Conservation (phyloP, 2,797 vertebrate species). For the Benthosema pterotum region DNA sequence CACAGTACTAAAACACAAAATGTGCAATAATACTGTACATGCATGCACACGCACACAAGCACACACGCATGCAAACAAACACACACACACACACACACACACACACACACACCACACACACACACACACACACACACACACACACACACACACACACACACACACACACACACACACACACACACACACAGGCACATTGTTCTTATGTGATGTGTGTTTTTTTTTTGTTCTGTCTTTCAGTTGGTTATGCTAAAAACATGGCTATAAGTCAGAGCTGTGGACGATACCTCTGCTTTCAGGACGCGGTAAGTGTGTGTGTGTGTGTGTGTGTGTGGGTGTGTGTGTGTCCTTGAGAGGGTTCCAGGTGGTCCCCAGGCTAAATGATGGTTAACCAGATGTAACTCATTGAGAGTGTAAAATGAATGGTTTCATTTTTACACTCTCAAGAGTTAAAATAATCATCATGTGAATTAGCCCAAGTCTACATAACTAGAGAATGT, state of each 20-base stretch:
- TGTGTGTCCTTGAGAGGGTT: too few relatives aligned
- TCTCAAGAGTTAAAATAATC: too few relatives aligned
- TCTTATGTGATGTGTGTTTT: constrained; percentile 61
- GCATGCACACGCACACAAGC: too few relatives aligned
- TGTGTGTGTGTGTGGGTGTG: constrained; percentile 22
- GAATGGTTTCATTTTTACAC: too few relatives aligned
- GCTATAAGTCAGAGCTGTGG: constrained; percentile 90
- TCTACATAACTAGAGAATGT: too few relatives aligned
- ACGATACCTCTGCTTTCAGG: constrained; percentile 91
- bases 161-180: not conserved
- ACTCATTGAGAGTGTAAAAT: too few relatives aligned
- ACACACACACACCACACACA: constrained; percentile 13
- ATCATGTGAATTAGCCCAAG: too few relatives aligned
- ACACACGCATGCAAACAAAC: not conserved
- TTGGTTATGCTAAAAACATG: constrained; percentile 94
- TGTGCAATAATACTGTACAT: too few relatives aligned
- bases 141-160: constrained; percentile 4
- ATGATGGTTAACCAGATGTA: too few relatives aligned
- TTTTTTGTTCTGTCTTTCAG: constrained; percentile 76
- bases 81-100: constrained; percentile 1
- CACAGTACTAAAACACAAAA: too few relatives aligned
- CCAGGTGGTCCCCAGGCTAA: too few relatives aligned
- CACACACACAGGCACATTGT: not conserved
- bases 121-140: not conserved
- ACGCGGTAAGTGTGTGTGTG: constrained; percentile 86